phyloP scores from a whole-genome alignment of 2,113 vertebrate species.

The Phaethon lepturus region DNA sequence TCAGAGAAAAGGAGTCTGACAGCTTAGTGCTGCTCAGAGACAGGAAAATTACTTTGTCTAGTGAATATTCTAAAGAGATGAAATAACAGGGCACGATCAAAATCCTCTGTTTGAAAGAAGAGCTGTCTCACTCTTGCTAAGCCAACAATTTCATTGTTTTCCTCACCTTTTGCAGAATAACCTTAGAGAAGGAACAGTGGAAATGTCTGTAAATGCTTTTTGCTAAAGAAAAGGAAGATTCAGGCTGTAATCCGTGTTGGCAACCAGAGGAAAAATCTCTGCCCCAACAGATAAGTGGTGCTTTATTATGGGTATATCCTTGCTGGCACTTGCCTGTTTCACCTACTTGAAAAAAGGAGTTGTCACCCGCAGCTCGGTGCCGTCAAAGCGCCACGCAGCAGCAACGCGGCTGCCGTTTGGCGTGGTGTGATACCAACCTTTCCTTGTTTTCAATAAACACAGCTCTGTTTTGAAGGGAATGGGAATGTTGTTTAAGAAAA shows the following conservation, averaged over 20 bases:
- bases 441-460: slow-evolving; percentile 29
- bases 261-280: background rate
- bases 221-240: background rate
- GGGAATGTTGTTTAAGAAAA: background rate
- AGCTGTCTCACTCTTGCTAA: background rate
- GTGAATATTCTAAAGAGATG: slow-evolving; percentile 52
- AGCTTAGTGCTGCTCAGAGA: slow-evolving; percentile 29
- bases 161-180: background rate
- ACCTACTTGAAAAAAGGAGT: background rate
- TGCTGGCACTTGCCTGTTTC: background rate
- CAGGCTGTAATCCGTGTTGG: background rate
- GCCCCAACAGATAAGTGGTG: background rate
- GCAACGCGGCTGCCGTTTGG: background rate
- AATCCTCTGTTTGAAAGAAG: background rate
- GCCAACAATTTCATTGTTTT: background rate
- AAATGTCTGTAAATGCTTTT: background rate
- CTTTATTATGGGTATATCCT: background rate
- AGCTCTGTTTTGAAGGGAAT: background rate
- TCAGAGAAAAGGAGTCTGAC: slow-evolving; percentile 24
- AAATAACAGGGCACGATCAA: slow-evolving; percentile 33
- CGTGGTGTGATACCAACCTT: background rate
- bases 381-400: slow-evolving; percentile 7
- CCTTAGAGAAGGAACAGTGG: background rate
- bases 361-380: background rate
- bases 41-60: slow-evolving; percentile 59